These are phyloP conservation scores for Piscicola geometra DNA, from an alignment of 2,888 invertebrate species.

Conservation along the genomic window DNA sequence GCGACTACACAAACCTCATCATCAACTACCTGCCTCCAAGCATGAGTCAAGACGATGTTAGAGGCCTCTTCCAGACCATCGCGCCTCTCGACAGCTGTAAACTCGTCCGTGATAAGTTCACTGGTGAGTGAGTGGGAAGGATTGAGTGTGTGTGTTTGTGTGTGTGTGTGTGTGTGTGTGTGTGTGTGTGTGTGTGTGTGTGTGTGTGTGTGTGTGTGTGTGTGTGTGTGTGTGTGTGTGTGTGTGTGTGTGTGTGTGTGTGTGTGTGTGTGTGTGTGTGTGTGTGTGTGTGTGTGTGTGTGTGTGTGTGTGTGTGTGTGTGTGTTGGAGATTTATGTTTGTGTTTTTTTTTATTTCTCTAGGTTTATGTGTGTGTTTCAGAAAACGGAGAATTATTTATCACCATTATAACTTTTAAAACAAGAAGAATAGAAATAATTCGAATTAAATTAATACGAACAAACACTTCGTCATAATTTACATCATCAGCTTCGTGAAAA, in stretches of 20 bases:
- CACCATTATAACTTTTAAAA: no score
- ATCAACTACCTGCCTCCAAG: slow-evolving; percentile 27
- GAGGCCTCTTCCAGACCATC: slow-evolving; percentile 24
- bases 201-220: neutral
- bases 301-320: no score
- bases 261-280: neutral
- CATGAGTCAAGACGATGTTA: slow-evolving; percentile 32
- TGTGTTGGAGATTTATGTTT: no score
- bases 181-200: neutral
- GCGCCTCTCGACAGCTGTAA: slow-evolving; percentile 29
- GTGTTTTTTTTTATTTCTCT: neutral
- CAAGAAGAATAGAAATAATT: no score
- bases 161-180: no score
- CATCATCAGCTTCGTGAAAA: no score
- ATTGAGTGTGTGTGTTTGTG: neutral
- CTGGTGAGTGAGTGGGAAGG: slow-evolving; percentile 7
- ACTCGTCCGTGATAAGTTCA: slow-evolving; percentile 28
- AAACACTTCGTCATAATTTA: no score
- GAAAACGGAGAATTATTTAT: neutral
- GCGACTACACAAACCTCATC: slow-evolving; percentile 21
- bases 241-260: neutral
- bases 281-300: neutral
- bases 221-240: neutral
- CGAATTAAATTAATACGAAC: no score
- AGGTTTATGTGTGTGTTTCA: neutral